Percentiles rank a stretch among this genome's conserved stretches.
Conservation (phyloP, 2,797 vertebrate species). For the Ctenosaura bakeri region DNA sequence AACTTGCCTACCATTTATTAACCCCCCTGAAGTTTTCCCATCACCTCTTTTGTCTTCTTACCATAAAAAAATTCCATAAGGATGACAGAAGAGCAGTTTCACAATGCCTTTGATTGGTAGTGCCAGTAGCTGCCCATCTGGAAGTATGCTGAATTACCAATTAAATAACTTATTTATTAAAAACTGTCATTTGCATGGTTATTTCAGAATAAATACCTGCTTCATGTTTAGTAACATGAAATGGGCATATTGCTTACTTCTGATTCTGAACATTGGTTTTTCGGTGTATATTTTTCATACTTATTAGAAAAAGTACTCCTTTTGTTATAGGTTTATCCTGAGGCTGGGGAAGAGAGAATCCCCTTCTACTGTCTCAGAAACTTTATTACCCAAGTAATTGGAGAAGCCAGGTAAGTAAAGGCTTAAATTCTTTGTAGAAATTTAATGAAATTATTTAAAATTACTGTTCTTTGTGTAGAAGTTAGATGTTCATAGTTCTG, state of each 20-base stretch:
- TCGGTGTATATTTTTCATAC: rapidly evolving
- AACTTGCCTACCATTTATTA: not conserved
- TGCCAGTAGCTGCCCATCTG: not conserved
- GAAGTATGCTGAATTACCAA: not conserved
- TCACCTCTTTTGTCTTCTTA: not conserved
- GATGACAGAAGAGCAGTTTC: not conserved
- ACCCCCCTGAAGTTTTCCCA: not conserved
- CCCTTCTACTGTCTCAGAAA: slow-evolving; percentile 15
- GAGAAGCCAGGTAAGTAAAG: slow-evolving; percentile 22
- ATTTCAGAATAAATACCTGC: not conserved
- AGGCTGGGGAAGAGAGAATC: not conserved
- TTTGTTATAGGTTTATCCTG: slow-evolving; percentile 34
- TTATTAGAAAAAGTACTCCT: not conserved
- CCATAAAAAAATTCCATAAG: not conserved
- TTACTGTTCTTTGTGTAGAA: not conserved
- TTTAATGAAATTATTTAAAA: not conserved
- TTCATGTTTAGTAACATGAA: not conserved
- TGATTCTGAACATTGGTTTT: not conserved
- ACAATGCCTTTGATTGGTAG: no score
- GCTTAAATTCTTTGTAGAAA: not conserved
- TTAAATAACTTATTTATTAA: not conserved
- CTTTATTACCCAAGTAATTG: not conserved
- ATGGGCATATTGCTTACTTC: not conserved
- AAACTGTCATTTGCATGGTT: not conserved
- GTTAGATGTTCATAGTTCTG: not conserved